phyloP scores from a whole-genome alignment of 2,888 invertebrate genomes.

The Myopa testacea region DNA sequence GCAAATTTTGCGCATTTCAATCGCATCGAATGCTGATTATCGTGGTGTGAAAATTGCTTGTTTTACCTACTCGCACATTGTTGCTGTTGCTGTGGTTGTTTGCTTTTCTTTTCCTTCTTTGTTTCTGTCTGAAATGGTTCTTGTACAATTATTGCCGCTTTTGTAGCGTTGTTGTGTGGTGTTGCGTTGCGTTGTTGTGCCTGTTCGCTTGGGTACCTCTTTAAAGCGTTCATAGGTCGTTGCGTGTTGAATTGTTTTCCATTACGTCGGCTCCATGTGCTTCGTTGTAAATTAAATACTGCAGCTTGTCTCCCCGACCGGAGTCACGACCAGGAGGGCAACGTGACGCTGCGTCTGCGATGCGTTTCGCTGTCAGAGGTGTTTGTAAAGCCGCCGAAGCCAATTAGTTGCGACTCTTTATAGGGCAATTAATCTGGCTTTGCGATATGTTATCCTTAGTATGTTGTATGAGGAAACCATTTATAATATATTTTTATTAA shows the following conservation, averaged over 20 bases:
- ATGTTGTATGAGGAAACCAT: neutral
- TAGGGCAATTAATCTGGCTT: too few relatives aligned
- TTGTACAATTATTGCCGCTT: neutral
- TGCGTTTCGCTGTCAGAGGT: too few relatives aligned
- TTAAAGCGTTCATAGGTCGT: neutral
- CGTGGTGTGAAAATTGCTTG: conserved; percentile 54
- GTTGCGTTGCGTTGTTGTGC: neutral
- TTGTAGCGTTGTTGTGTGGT: neutral
- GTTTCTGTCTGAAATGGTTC: neutral
- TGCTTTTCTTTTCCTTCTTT: conserved; percentile 12
- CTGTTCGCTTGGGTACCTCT: neutral
- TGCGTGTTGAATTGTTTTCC: conserved; percentile 21
- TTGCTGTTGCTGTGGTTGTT: conserved; percentile 24
- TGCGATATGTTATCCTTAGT: neutral
- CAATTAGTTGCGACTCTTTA: too few relatives aligned
- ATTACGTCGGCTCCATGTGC: conserved; percentile 10
- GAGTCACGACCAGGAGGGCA: neutral
- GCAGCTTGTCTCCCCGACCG: neutral
- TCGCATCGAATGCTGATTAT: conserved; percentile 38
- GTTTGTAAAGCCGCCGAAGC: too few relatives aligned
- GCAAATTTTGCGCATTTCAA: conserved; percentile 30
- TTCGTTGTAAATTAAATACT: conserved; percentile 27
- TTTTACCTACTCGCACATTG: conserved; percentile 28
- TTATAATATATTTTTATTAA: too few relatives aligned
- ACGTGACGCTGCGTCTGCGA: too few relatives aligned